Conservation (phyloP, 2,113 vertebrate species). For the Tetrax tetrax region DNA sequence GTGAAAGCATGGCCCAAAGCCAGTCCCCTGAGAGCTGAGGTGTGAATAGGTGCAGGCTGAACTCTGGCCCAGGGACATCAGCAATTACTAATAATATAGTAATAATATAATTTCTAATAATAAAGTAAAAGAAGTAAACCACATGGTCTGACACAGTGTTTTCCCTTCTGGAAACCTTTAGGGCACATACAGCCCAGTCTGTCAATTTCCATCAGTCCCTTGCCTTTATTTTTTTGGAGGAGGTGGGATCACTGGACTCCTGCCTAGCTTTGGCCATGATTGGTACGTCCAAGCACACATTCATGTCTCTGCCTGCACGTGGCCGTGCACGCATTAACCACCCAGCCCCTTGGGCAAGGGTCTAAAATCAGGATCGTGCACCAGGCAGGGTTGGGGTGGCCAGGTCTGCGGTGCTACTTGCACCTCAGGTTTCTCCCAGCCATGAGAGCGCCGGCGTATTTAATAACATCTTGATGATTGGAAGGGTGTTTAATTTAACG, state of each 20-base stretch:
- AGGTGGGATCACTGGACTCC: background rate
- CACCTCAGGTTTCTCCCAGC: background rate
- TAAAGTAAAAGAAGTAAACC: background rate
- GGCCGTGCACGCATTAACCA: accelerated
- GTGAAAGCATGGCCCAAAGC: background rate
- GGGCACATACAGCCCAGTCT: background rate
- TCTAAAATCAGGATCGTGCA: background rate
- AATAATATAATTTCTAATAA: background rate
- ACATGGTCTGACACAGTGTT: background rate
- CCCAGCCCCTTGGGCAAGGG: accelerated
- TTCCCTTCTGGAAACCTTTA: background rate
- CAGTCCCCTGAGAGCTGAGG: background rate
- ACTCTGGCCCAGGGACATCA: background rate
- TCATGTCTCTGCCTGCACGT: background rate
- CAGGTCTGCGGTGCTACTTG: background rate
- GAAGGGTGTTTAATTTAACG: conserved; percentile 30
- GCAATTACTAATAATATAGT: background rate
- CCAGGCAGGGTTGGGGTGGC: background rate
- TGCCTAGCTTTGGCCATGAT: background rate
- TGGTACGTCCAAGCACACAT: accelerated
- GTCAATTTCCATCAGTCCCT: background rate
- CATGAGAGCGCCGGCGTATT: background rate
- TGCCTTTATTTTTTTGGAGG: background rate
- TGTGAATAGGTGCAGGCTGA: background rate
- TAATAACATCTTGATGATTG: background rate